Conservation (phyloP, 2,113 vertebrate genomes). For the Eurystomus gularis region DNA sequence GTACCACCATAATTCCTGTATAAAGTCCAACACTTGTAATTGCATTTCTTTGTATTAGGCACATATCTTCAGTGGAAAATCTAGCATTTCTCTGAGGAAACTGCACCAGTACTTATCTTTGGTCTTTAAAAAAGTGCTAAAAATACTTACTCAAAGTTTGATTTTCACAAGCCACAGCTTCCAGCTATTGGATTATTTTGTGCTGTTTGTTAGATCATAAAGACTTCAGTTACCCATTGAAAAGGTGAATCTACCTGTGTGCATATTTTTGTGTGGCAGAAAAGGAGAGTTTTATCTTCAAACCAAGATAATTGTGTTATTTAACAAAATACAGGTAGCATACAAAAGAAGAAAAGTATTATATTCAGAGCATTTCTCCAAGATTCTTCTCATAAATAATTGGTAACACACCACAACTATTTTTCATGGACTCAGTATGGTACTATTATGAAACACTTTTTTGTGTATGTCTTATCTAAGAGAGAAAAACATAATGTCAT, state of each 20-base stretch:
- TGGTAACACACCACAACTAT: neutral
- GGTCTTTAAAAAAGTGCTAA: neutral
- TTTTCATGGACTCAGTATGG: neutral
- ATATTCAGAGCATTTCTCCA: neutral
- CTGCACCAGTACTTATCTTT: neutral
- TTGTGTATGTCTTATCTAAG: neutral
- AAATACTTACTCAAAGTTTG: neutral
- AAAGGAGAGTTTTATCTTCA: neutral
- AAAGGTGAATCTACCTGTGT: neutral
- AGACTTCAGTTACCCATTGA: neutral
- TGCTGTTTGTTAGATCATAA: neutral
- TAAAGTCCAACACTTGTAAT: neutral
- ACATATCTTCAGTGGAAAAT: neutral
- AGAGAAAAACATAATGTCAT: neutral
- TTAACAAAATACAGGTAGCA: neutral
- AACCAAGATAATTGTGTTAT: neutral
- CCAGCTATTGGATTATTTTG: neutral
- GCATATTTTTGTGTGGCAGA: neutral
- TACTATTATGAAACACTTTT: neutral
- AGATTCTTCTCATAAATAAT: neutral
- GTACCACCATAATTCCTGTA: neutral
- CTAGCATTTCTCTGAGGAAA: neutral
- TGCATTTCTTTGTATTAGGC: neutral
- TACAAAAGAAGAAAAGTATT: neutral
- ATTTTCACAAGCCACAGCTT: neutral